Base-by-base conservation (phyloP, 1,140 invertebrate species). In the Heliothis virescens region DNA sequence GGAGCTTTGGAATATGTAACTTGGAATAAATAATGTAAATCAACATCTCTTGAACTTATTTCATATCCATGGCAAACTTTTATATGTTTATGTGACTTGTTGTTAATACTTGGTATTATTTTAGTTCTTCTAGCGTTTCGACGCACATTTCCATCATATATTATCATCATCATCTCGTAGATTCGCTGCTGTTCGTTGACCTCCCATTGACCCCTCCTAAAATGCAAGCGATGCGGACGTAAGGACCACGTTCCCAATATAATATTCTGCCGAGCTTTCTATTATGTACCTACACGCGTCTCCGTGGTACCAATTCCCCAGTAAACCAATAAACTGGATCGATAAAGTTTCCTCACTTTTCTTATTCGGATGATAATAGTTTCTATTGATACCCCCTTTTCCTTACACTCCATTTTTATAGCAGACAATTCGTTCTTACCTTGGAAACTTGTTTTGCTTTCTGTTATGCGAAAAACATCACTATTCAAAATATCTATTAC, bases 301-400 rank as follows among this genome's bases (percentile, higher is more conserved):
- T 26, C 1, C n/a, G 34, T 10, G 52, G 16, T 47, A 57, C 53
- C 41, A 2, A n/a, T 47, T 55, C 16, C 29, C 47, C 34, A 71
- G 67, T 71, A 71, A 53, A 71, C 67, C 57, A 75, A 75, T 75
- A 75, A 52, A 62, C 55, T 26, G 4, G 72, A 62, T 75, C 72
- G 41, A 75, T 75, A 75, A 75, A 62, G n/a, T 62, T 75, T 62
- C 47, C 72, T 47, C 26, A 59, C 34, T 48, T 29, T 53, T 71
- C 67, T 71, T 71, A 53, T 71, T 71, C 21, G 4, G 11, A 62
- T 59, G 16, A 75, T 50, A n/a, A 60, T 60, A 75, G 57, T 75
- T 62, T 62, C 57, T 60, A 48, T 41, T 62, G 18, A 13, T 16
- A 11, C 5, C 26, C 9, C 18, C 18, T 21, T 48, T 60, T 5